These are phyloP conservation scores for Orbicella faveolata DNA, from an alignment of 64 coral and sea anemone species.

Conservation along the genomic window DNA sequence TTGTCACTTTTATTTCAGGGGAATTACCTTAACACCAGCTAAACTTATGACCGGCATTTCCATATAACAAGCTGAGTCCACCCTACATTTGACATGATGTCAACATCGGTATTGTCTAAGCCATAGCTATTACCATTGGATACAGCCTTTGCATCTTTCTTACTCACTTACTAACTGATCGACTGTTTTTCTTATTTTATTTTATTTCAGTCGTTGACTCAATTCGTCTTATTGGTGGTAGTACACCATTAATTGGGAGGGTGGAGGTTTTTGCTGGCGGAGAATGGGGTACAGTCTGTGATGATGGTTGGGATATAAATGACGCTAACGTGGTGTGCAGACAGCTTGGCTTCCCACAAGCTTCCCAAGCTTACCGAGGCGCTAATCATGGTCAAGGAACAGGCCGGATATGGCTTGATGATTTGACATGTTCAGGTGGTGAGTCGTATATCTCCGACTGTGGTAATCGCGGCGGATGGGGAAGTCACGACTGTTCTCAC, in stretches of 20 bases:
- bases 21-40: too few species aligned
- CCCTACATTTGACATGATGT: too few species aligned
- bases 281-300: slow-evolving; percentile 43
- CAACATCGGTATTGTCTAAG: too few species aligned
- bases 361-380: background rate
- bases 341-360: slow-evolving; percentile 23
- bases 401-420: background rate
- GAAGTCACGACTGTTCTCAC: background rate
- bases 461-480: background rate
- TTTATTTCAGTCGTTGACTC: too few species aligned
- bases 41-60: too few species aligned
- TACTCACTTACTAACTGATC: too few species aligned
- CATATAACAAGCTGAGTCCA: too few species aligned
- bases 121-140: too few species aligned
- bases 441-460: background rate
- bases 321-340: slow-evolving; percentile 29
- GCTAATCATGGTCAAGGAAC: background rate
- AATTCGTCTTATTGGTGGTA: slow-evolving; percentile 1
- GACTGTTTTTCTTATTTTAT: too few species aligned
- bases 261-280: background rate
- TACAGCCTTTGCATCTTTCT: too few species aligned
- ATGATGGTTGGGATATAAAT: slow-evolving; percentile 30
- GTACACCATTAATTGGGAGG: slow-evolving; percentile 6
- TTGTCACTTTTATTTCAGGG: too few species aligned
- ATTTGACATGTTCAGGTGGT: background rate